Base-by-base conservation (phyloP, 2,113 vertebrate genomes). In the Candoia aspera region DNA sequence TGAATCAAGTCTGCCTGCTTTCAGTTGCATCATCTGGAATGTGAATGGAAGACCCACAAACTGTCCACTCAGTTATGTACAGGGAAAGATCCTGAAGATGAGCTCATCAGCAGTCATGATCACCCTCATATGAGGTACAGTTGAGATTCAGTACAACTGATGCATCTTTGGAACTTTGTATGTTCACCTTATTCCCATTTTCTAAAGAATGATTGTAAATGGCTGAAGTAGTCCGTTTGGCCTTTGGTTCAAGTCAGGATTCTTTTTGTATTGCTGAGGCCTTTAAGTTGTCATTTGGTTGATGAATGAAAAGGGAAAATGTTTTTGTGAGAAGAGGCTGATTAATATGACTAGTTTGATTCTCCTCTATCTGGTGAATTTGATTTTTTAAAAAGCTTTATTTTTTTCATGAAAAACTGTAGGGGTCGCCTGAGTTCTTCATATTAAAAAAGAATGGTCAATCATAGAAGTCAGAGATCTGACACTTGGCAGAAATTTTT, bases 81-180 rank as follows among this genome's bases (percentile, higher is more conserved):
- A 0, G 99, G 99, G 90, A 98, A 96, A 92, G 97, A 98, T 92
- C 96, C 99, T 91, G 97, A 98, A 92, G 98, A 99, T 93, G 98
- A 98, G 94, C 96, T 96, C 88, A 93, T 97, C 92, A 96, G 97
- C 86, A 97, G 83, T 53, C 98, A 98, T 89, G 97, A 98, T 96
- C 99, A 99, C 95, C 99, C 99, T 53, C 98, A 98, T 46, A 97
- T 99, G 96, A 98, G 99, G 99, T 98, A 96, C 94, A 10, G 19
- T 11, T 33, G 2, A 42, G 37, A 13, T 89, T 21, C 90, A 24
- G 49, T 91, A 42, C n/a, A 60, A 21, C 0, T 59, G 37, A 83
- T 2, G 15, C 2, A 86, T 4, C 26, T 73, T 13, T 3, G 21
- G 42, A 46, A 83, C 12, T 49, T 55, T 64, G 33, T 21, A 13